Evolutionary conservation across 2,888 invertebrate genomes (phyloP).

Genomic region (Aporophyla nigra): DNA sequence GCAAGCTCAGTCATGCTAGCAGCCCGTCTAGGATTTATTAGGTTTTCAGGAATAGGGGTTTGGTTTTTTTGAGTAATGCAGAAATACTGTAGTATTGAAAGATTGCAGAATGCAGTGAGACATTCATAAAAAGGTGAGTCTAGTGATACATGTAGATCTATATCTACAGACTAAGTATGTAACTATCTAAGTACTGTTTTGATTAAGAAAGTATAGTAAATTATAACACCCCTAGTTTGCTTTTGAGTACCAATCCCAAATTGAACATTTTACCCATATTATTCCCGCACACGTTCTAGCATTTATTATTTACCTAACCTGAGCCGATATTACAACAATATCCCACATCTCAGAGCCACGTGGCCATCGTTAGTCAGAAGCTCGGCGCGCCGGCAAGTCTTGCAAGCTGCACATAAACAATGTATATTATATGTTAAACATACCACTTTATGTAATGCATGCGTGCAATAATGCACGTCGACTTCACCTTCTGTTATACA

Average conservation of each 20-base stretch:
- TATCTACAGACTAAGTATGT: too few species aligned
- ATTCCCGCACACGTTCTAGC: background rate
- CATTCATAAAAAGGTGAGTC: background rate
- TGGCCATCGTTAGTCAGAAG: constrained; percentile 21
- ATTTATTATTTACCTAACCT: background rate
- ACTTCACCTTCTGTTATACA: background rate
- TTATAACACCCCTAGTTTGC: background rate
- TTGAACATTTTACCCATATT: background rate
- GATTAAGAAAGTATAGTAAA: background rate
- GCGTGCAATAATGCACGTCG: constrained; percentile 16
- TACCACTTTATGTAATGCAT: background rate
- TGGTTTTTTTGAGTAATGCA: too few species aligned
- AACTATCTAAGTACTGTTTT: background rate
- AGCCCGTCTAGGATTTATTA: too few species aligned
- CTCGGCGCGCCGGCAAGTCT: constrained; percentile 15
- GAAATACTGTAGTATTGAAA: too few species aligned
- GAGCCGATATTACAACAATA: background rate
- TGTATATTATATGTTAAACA: constrained; percentile 11
- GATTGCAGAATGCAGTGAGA: too few species aligned
- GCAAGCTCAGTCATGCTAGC: too few species aligned
- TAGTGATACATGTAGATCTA: background rate
- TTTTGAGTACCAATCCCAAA: background rate
- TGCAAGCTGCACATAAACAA: background rate
- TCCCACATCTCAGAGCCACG: background rate
- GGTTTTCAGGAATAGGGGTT: too few species aligned